Evolutionary conservation across 2,797 vertebrate species (phyloP), one percentile per base, ranked within the genome.

Genomic region (Lophotriccus pileatus): DNA sequence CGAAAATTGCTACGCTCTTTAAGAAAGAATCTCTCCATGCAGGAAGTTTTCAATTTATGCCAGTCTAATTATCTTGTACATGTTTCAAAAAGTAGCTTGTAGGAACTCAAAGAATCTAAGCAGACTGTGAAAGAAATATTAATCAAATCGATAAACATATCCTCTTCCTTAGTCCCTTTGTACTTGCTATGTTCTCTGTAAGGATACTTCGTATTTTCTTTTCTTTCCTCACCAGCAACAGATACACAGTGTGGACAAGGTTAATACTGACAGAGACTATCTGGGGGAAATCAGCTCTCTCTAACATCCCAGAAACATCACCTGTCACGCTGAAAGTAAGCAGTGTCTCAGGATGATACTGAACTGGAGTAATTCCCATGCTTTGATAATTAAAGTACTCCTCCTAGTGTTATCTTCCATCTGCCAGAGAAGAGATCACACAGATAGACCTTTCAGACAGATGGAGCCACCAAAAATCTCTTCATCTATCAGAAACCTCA

Each of bases 321-420:
- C 77, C 69, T 91, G 75, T 84, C 90, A 87, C 39, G 80, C 46
- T 60, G 78, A 89, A 95, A 90, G 49, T 53, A 88, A 91, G 32
- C n/a, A 22, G 30, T 78, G 50, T 91, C 79, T 91, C 68, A 84
- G 47, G 32, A 58, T 84, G 56, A 89, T 56, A 66, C 21, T 41
- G 37, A 83, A 88, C 62, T 82, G 63, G 66, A 94, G 50, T 82
- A 76, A 95, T 90, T 87, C 84, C 84, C 76, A 80, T 58, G 39
- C 39, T 94, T 85, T 75, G 74, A 90, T 70, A 90, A 94, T 84
- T 69, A 90, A 94, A 96, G 62, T 28, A 75, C 30, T 87, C 49
- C 49, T 96, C 74, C 82, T 59, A 46, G 74, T 77, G 76, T 73
- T 93, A 89, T 37, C 79, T 92, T 94, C 74, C 88, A 95, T 87